Conservation (phyloP, 1,140 invertebrate species). For the Antheraea mylitta region DNA sequence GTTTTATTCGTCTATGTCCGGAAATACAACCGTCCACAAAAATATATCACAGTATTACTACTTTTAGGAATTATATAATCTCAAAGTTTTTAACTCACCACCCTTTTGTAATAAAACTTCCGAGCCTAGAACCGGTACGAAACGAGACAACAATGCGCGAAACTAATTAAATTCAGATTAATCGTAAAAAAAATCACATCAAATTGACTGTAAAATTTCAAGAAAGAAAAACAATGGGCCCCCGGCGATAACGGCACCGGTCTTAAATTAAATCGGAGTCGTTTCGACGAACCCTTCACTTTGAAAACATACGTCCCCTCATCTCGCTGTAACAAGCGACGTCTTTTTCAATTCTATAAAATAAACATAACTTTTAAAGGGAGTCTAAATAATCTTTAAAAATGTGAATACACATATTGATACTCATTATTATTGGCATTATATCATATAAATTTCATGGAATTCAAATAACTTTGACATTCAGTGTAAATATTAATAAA, state of each 20-base stretch:
- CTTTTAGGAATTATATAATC: too few relatives aligned
- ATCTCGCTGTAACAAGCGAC: constrained; percentile 14
- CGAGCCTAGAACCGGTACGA: constrained; percentile 9
- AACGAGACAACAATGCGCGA: constrained; percentile 30
- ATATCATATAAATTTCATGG: too few relatives aligned
- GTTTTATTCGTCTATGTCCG: too few relatives aligned
- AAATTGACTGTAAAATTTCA: constrained; percentile 75
- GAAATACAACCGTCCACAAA: too few relatives aligned
- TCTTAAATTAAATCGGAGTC: constrained; percentile 73
- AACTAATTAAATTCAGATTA: constrained; percentile 77
- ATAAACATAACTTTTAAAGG: too few relatives aligned
- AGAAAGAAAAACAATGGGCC: constrained; percentile 74
- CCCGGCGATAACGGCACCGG: constrained; percentile 65
- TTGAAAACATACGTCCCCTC: constrained; percentile 40
- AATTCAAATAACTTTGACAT: too few relatives aligned
- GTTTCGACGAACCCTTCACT: constrained; percentile 72
- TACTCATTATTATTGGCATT: too few relatives aligned
- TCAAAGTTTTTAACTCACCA: not conserved
- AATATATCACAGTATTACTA: too few relatives aligned
- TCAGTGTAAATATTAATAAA: too few relatives aligned
- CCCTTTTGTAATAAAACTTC: not conserved
- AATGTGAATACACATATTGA: too few relatives aligned
- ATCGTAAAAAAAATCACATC: constrained; percentile 70
- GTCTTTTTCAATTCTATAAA: not conserved
- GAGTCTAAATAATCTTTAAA: too few relatives aligned